Evolutionary conservation across 35 echinoderm and acorn worm genomes (phyloP), one percentile per base, ranked within the genome.

Genomic region (Diadema setosum): DNA sequence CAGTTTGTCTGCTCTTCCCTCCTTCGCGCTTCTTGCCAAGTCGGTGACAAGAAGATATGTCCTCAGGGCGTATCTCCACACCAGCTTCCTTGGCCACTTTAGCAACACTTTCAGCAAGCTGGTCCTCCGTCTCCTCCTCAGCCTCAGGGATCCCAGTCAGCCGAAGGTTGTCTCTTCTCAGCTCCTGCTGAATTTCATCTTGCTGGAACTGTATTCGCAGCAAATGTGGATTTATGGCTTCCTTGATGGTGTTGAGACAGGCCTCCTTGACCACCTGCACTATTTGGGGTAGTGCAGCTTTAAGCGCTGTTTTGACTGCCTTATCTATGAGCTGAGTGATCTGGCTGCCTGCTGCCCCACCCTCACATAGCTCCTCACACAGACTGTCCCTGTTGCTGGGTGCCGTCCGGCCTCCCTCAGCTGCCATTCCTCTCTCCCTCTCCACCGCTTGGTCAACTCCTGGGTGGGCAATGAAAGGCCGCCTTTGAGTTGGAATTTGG

Each of bases 401-500:
- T 29, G 31, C 31, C 18, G 61, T 30, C 61, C 31, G 3, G 61
- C 61, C 61, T 67, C 24, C 61, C 61, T 67, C 61, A 67, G 61
- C 61, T 67, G 61, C 31, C 0, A 67, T 67, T 9, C 61, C 61
- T 3, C 18, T 67, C 61, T 67, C 61, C 61, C 61, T 67, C 61
- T 67, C 61, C 67, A 74, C 33, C 32, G 67, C 67, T 31, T 5
- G n/a, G 67, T 74, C 67, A 20, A 74, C 33, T 74, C 67, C 26
- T 20, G 67, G 67, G n/a, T 74, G 67, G 67, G 67, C 67, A 74
- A 74, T 74, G 32, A 74, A 74, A 74, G 67, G 67, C 67, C 33
- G 67, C 67, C 67, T 74, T 31, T 74, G 67, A 14, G 29, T 26
- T 74, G 67, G 67, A 39, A 36, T 74, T 74, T 74, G 67, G 67